A percentile compares a stretch with the other conserved stretches of the same genome.
phyloP scores from a whole-genome alignment of 1,140 invertebrate species.

The Leptestheria dahalacensis region DNA sequence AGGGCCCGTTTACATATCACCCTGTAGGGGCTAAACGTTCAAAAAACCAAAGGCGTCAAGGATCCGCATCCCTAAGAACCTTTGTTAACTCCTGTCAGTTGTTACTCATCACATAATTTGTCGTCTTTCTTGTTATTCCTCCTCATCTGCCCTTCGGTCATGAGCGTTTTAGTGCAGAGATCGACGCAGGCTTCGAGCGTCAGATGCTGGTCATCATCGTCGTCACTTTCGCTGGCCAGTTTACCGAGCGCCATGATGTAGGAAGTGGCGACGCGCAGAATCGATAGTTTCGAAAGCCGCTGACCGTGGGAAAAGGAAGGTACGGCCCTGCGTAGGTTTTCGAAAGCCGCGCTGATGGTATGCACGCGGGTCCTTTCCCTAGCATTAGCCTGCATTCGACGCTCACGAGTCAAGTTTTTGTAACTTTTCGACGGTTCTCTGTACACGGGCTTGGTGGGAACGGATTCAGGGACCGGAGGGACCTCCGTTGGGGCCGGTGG shows the following conservation, averaged over 20 bases:
- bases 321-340: slow-evolving; percentile 63
- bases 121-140: slow-evolving; percentile 61
- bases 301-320: slow-evolving; percentile 84
- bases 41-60: neutral
- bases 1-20: too few relatives aligned
- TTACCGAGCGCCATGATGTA: slow-evolving; percentile 71
- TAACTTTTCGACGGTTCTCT: slow-evolving; percentile 47
- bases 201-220: slow-evolving; percentile 32
- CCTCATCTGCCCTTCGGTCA: slow-evolving; percentile 75
- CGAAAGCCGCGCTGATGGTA: slow-evolving; percentile 87
- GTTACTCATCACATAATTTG: slow-evolving; percentile 19
- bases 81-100: neutral
- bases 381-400: slow-evolving; percentile 83
- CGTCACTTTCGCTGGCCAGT: slow-evolving; percentile 46
- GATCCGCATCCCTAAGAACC: neutral
- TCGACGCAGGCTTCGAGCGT: slow-evolving; percentile 62
- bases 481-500: slow-evolving; percentile 12
- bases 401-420: slow-evolving; percentile 85
- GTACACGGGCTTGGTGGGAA: neutral
- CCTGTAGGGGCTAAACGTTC: too few relatives aligned
- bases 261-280: slow-evolving; percentile 75
- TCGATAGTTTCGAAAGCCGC: slow-evolving; percentile 80
- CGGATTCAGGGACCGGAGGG: neutral
- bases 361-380: slow-evolving; percentile 80
- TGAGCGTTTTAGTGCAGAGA: slow-evolving; percentile 69